Conservation (phyloP, 2,888 invertebrate species). For the Trichopria drosophilae region DNA sequence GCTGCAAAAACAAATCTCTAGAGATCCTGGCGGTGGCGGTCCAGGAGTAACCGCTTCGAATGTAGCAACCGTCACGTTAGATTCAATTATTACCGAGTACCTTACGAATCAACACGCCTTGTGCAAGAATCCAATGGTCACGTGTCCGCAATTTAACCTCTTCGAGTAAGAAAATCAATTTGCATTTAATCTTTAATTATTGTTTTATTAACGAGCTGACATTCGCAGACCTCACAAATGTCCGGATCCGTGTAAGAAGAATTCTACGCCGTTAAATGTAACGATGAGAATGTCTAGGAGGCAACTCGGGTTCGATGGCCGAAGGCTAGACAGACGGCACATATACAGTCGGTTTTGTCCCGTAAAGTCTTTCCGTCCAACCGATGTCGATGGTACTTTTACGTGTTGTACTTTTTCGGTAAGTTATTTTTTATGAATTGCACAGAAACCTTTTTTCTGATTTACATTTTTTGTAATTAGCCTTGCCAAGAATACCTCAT, state of each 20-base stretch:
- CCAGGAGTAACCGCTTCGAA: conserved; percentile 48
- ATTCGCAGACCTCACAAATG: conserved; percentile 87
- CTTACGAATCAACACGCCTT: conserved; percentile 96
- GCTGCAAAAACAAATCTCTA: conserved; percentile 62
- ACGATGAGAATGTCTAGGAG: conserved; percentile 60
- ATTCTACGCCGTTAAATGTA: conserved; percentile 72
- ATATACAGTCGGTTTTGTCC: conserved; percentile 83
- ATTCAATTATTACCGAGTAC: conserved; percentile 95
- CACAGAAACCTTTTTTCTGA: conserved; percentile 14
- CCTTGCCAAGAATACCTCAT: conserved; percentile 70
- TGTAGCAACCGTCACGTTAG: conserved; percentile 68
- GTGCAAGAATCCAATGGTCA: conserved; percentile 96
- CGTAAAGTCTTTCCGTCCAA: conserved; percentile 71
- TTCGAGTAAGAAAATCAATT: conserved; percentile 69
- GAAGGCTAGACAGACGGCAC: conserved; percentile 75
- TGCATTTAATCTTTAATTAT: not conserved
- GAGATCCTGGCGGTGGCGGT: conserved; percentile 53
- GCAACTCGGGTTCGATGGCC: conserved; percentile 61
- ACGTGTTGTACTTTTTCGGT: conserved; percentile 72
- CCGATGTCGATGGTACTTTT: conserved; percentile 74
- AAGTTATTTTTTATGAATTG: conserved; percentile 30
- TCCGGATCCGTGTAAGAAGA: conserved; percentile 79
- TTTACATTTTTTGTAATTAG: conserved; percentile 49
- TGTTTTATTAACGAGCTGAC: conserved; percentile 1
- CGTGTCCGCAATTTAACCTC: conserved; percentile 94